These are phyloP conservation scores for Octonoba sinensis DNA, from an alignment of 2,888 invertebrate genomes.

Conservation along the genomic window DNA sequence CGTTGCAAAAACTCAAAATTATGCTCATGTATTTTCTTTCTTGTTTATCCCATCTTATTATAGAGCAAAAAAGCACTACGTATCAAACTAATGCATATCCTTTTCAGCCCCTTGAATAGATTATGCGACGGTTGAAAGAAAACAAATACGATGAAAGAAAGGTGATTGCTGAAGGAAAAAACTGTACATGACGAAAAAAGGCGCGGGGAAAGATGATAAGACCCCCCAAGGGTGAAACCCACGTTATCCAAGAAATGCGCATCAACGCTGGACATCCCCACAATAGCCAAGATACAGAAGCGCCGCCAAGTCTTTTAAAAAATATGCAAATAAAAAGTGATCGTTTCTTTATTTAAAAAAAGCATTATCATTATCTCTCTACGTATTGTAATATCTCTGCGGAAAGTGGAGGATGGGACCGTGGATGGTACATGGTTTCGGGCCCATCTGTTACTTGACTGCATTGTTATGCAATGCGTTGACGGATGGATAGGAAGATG, in stretches of 20 bases:
- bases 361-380: neutral
- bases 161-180: neutral
- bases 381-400: neutral
- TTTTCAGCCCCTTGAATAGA: conserved; percentile 13
- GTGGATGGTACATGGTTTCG: neutral
- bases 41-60: too few relatives aligned
- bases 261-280: conserved; percentile 10
- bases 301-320: conserved; percentile 14
- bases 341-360: conserved; percentile 21
- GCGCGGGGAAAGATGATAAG: neutral
- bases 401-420: neutral
- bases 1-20: too few relatives aligned
- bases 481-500: neutral
- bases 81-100: too few relatives aligned
- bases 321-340: conserved; percentile 31
- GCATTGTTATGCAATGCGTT: too few relatives aligned
- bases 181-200: conserved; percentile 1
- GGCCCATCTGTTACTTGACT: neutral
- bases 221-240: conserved; percentile 6
- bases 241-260: conserved; percentile 3
- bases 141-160: neutral
- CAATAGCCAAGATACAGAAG: conserved; percentile 24
- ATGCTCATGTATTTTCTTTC: too few relatives aligned
- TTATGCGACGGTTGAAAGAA: conserved; percentile 23
- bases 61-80: too few relatives aligned